Evolutionary conservation across 2,888 invertebrate genomes (phyloP).

Genomic region (Koerneria pararmatus): DNA sequence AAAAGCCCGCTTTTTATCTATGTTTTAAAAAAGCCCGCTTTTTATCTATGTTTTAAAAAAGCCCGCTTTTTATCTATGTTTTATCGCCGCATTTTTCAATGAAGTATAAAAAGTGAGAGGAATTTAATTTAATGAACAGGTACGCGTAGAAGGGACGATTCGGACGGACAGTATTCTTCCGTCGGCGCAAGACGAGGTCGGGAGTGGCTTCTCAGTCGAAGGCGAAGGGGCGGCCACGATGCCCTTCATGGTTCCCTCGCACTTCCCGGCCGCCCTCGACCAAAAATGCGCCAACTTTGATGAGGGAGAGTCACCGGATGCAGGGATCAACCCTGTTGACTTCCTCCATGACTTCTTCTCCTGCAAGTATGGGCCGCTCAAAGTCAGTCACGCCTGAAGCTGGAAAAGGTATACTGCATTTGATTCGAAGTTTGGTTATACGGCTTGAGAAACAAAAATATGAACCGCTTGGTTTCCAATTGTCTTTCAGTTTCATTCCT

Average conservation of each 20-base stretch:
- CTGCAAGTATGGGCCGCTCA: slow-evolving; percentile 56
- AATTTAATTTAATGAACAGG: background rate
- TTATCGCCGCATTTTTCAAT: too few species aligned
- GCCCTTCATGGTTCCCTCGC: slow-evolving; percentile 14
- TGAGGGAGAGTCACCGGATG: slow-evolving; percentile 25
- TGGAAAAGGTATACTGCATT: too few species aligned
- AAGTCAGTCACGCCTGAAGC: slow-evolving; percentile 34
- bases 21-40: too few species aligned
- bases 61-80: too few species aligned
- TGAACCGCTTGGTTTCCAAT: too few species aligned
- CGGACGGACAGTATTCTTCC: slow-evolving; percentile 12
- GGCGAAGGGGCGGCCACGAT: too few species aligned
- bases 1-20: too few species aligned
- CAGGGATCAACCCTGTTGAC: slow-evolving; percentile 41
- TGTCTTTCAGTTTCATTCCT: too few species aligned
- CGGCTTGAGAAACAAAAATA: too few species aligned
- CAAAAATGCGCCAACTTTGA: slow-evolving; percentile 52
- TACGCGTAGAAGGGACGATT: slow-evolving; percentile 14
- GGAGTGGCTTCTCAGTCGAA: background rate
- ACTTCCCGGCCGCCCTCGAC: slow-evolving; percentile 26
- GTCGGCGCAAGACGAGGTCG: slow-evolving; percentile 9
- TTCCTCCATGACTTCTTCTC: slow-evolving; percentile 43
- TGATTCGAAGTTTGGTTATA: too few species aligned
- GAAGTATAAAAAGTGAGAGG: background rate
- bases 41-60: too few species aligned